Base-by-base conservation (phyloP, 2,113 vertebrate genomes). In the Amphiprion ocellaris region DNA sequence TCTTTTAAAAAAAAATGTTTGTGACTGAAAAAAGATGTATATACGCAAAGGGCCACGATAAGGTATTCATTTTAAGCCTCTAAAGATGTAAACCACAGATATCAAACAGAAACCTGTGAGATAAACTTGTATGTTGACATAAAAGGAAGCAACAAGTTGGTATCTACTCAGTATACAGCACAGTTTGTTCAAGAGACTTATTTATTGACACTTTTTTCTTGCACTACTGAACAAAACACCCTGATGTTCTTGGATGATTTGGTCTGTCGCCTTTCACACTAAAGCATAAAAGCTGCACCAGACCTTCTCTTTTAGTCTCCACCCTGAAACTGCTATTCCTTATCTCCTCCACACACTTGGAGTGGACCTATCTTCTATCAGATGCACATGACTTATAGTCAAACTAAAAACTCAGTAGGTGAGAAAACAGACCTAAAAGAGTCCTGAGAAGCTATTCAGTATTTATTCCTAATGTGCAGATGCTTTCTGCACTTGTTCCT, bases 301-400 rank as follows among this genome's bases (percentile, higher is more conserved):
- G 21, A 1, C 17, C 7, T 37, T 55, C 28, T 50, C 12, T 55
- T 30, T 64, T 17, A 0, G 41, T 54, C 84, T 72, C 82, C 87
- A 81, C 78, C 87, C 83, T 55, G 1, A 64, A 54, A 46, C 12
- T 68, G 15, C 33, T 46, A 50, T 56, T 65, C 39, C 85, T 91
- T 90, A 92, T 91, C 90, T 92, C 41, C 7, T 54, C 15, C 12
- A 16, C 15, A 7, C 90, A 90, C 70, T 71, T 71, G 60, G 53
- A 63, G 55, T 1, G 23, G 26, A 56, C 26, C 28, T 37, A 24
- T 44, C 64, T 69, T 56, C 28, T 78, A 86, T 85, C 75, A 62
- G 61, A 69, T n/a, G 39, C 60, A 74, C 24, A 61, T 24, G 53
- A 63, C 67, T 39, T 56, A 9, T 19, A 28, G 64, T 21, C 23